Evolutionary conservation across 2,113 vertebrate genomes (phyloP).

Genomic region (Dipodomys merriami): DNA sequence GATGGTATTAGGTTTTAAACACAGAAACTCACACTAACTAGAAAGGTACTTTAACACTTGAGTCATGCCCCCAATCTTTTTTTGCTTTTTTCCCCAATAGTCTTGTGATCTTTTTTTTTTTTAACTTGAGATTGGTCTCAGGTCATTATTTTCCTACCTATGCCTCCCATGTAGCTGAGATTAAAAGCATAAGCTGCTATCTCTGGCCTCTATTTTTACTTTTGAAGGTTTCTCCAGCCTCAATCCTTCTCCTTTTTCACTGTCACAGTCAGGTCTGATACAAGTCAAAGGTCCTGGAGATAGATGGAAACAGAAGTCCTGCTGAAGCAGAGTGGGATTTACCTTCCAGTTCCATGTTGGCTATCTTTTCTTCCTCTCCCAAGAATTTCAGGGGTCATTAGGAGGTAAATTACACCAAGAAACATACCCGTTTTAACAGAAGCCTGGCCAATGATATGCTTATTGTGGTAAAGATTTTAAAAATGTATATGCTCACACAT

Average conservation of each 20-base stretch:
- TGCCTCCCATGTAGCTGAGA: no score
- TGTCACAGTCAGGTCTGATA: not conserved
- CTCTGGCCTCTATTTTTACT: not conserved
- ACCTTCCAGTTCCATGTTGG: not conserved
- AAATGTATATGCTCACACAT: not conserved
- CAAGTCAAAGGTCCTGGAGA: not conserved
- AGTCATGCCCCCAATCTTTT: no score
- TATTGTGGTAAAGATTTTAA: not conserved
- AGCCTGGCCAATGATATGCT: not conserved
- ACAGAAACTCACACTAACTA: no score
- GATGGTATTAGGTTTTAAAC: no score
- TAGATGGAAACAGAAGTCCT: no score
- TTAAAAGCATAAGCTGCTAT: no score
- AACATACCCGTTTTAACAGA: not conserved
- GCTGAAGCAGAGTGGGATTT: not conserved
- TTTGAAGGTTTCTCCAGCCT: not conserved
- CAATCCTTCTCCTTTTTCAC: not conserved
- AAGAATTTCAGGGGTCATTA: not conserved
- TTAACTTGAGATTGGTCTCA: no score
- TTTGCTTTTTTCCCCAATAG: no score
- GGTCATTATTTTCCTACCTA: no score
- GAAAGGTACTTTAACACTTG: no score
- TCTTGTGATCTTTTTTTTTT: no score
- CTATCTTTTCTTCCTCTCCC: not conserved
- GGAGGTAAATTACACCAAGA: not conserved